Percentiles rank a stretch among this genome's conserved stretches.
Evolutionary conservation across 2,888 invertebrate genomes (phyloP).

Genomic region (Polia nebulosa): DNA sequence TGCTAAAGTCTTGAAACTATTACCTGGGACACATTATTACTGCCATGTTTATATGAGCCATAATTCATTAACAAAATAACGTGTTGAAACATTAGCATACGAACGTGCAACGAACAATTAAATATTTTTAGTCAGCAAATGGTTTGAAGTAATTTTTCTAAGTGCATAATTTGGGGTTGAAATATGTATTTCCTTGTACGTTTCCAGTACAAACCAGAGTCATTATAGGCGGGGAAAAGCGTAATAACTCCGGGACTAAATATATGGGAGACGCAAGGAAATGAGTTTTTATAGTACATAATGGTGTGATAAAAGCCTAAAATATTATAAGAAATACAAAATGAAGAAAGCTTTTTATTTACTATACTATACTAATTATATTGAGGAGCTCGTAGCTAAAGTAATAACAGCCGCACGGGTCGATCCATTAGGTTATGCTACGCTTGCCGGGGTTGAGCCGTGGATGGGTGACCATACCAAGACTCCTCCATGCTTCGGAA

Average conservation of each 20-base stretch:
- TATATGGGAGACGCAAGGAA: constrained; percentile 13
- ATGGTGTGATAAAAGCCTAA: constrained; percentile 2
- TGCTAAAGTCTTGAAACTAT: not conserved
- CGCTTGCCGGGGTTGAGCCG: too few species aligned
- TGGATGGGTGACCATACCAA: too few species aligned
- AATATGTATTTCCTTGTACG: constrained; percentile 37
- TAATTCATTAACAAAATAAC: constrained; percentile 15
- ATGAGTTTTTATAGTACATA: constrained; percentile 6
- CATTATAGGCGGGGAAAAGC: constrained; percentile 43
- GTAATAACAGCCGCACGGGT: too few species aligned
- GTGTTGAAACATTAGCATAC: constrained; percentile 22
- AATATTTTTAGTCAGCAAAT: constrained; percentile 33
- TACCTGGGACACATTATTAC: not conserved
- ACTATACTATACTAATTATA: too few species aligned
- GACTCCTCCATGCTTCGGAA: too few species aligned
- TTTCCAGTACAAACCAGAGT: constrained; percentile 49
- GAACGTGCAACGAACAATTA: constrained; percentile 26
- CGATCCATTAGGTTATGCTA: too few species aligned
- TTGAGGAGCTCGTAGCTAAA: too few species aligned
- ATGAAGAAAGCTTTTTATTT: too few species aligned
- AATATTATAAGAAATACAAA: not conserved
- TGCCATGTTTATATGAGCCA: not conserved
- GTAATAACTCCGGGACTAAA: constrained; percentile 34
- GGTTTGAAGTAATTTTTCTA: constrained; percentile 48
- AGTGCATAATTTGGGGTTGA: constrained; percentile 58